Percentiles rank a stretch among this genome's conserved stretches.
phyloP scores from a whole-genome alignment of 2,113 vertebrate genomes.

The Elgaria multicarinata region DNA sequence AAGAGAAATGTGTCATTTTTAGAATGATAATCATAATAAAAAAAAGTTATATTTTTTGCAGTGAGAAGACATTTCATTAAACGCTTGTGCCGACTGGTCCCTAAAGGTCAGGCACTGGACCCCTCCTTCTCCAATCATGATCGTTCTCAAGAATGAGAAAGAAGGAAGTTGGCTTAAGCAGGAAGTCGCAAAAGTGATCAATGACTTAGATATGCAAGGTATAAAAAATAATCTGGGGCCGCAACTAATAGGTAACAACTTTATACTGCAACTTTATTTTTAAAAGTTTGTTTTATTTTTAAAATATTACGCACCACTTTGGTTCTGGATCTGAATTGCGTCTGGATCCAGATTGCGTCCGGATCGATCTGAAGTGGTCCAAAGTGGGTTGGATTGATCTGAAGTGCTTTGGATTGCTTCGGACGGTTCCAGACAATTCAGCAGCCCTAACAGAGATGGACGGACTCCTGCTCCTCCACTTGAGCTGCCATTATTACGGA shows the following conservation, averaged over 20 bases:
- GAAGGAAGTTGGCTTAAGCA: constrained; percentile 40
- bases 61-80: constrained; percentile 61
- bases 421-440: too few relatives aligned
- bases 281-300: neutral
- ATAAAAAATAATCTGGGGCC: neutral
- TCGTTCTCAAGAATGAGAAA: constrained; percentile 48
- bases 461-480: too few relatives aligned
- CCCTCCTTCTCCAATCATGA: neutral
- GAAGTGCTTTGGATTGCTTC: too few relatives aligned
- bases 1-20: constrained; percentile 54
- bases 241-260: too few relatives aligned
- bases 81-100: constrained; percentile 61
- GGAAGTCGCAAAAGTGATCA: neutral
- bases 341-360: too few relatives aligned
- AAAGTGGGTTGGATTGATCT: too few relatives aligned
- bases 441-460: too few relatives aligned
- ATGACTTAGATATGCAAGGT: neutral
- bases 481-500: too few relatives aligned
- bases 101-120: constrained; percentile 53
- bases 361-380: too few relatives aligned
- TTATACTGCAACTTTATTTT: neutral
- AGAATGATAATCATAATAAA: constrained; percentile 25
- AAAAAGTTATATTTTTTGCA: constrained; percentile 71
- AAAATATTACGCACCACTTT: too few relatives aligned
- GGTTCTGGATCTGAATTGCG: too few relatives aligned